These are phyloP conservation scores for Bombylius discolor DNA, from an alignment of 2,888 invertebrate genomes.

Conservation along the genomic window DNA sequence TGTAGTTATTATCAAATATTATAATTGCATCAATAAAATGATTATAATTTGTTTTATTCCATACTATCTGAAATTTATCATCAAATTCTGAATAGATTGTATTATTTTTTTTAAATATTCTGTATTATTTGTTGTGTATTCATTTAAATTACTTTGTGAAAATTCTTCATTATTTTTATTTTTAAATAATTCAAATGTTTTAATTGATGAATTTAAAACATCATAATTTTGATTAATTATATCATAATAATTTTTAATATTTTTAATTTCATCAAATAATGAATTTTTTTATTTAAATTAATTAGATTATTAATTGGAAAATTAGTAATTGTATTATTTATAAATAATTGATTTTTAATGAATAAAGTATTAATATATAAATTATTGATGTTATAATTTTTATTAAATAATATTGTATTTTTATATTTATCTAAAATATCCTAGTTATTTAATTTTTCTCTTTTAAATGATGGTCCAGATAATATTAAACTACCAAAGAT, in stretches of 20 bases:
- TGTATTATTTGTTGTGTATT: not conserved
- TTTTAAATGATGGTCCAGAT: conserved; percentile 23
- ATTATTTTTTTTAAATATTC: not conserved
- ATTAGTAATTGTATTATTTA: not conserved
- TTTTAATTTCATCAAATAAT: not conserved
- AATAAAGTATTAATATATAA: not conserved
- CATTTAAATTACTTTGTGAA: not conserved
- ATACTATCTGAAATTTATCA: not conserved
- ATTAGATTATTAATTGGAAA: not conserved
- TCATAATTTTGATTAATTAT: no score
- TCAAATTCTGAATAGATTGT: not conserved
- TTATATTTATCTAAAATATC: conserved; percentile 24
- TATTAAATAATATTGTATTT: conserved; percentile 22
- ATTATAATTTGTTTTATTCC: not conserved
- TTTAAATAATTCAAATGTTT: no score
- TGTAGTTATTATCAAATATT: not conserved
- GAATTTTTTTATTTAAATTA: not conserved
- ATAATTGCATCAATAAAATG: not conserved
- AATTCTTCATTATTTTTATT: no score
- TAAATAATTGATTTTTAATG: not conserved
- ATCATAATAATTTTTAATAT: no score
- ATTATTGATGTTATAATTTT: conserved; percentile 20
- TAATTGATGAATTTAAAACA: no score
- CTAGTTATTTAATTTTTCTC: conserved; percentile 21
- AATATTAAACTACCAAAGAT: conserved; percentile 20